Evolutionary conservation across 1,140 invertebrate genomes (phyloP), one percentile per base, ranked within the genome.

Genomic region (Drosophila subobscura): DNA sequence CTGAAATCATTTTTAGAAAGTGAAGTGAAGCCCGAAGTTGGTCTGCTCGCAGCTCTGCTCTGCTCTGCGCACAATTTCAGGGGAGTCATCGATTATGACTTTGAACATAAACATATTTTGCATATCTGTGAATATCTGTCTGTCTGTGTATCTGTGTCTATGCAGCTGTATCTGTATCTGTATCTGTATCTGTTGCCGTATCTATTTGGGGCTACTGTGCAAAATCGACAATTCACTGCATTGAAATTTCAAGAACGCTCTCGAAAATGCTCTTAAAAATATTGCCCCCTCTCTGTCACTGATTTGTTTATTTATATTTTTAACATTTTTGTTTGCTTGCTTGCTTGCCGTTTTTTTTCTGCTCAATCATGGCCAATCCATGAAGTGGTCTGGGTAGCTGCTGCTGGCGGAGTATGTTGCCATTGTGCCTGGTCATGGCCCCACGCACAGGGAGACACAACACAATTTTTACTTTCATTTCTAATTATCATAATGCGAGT

Each of bases 1-100:
- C 63, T 81, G 81, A 88, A 86, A 74, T 88, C 83, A 86, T 88
- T 86, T 72, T 86, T 86, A 86, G 83, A 86, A 86, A 86, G 81
- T 86, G 83, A 88, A 33, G 51, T 54, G 37, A 54, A 72, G 63
- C 52, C 3, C 54, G 22, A 64, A 66, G 60, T 58, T 58, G 64
- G 61, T 51, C 45, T 33, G n/a, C n/a, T n/a, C n/a, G n/a, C n/a
- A n/a, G n/a, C n/a, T n/a, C n/a, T n/a, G n/a, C n/a, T 20, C 16
- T 20, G 29, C 29, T 37, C 33, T 37, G 33, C 58, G 47, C 41
- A 56, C 63, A 70, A 70, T 56, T 55, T 37, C 33, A 37, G 77
- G 57, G 37, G 59, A 64, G 72, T 73, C 77, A 84, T 75, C 79
- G 75, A 63, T 67, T 76, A 71, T 80, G 63, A 64, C 63, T 77